Percentiles rank a stretch among this genome's conserved stretches.
Evolutionary conservation across 2,797 vertebrate genomes (phyloP).

Genomic region (Danio aesculapii): DNA sequence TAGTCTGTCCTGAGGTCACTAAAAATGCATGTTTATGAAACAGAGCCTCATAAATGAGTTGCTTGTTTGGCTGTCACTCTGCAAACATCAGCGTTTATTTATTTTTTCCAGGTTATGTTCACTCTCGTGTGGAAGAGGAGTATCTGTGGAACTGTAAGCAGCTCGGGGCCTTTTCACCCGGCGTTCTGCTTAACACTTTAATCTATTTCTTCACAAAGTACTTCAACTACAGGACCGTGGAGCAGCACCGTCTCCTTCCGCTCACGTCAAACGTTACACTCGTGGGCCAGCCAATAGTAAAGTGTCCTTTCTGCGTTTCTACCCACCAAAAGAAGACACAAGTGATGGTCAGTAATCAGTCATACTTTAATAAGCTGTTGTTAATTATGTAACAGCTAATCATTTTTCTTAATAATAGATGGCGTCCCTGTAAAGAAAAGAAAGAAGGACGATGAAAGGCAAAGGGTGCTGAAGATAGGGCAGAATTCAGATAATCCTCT

Average conservation of each 20-base stretch:
- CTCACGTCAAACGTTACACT: slow-evolving; percentile 93
- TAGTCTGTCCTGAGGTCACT: no score
- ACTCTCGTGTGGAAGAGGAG: slow-evolving; percentile 87
- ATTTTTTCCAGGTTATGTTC: slow-evolving; percentile 83
- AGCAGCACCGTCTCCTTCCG: slow-evolving; percentile 93
- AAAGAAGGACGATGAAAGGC: slow-evolving; percentile 81
- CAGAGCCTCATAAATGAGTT: neutral
- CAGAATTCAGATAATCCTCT: slow-evolving; percentile 95
- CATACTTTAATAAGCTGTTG: neutral
- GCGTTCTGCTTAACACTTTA: slow-evolving; percentile 96
- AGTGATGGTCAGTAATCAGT: slow-evolving; percentile 21
- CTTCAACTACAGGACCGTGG: slow-evolving; percentile 91
- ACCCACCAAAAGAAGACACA: slow-evolving; percentile 83
- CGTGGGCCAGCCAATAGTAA: slow-evolving; percentile 87
- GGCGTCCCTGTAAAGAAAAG: slow-evolving; percentile 84
- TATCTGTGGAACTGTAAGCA: slow-evolving; percentile 98
- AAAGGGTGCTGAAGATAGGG: slow-evolving; percentile 87
- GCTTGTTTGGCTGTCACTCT: neutral
- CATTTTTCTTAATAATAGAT: slow-evolving; percentile 54
- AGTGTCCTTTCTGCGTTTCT: slow-evolving; percentile 93
- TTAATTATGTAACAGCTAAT: neutral
- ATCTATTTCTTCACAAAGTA: slow-evolving; percentile 98
- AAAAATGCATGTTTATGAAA: no score
- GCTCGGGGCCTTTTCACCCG: slow-evolving; percentile 96
- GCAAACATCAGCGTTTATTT: slow-evolving; percentile 77